Percentiles rank a stretch among this genome's conserved stretches.
These are phyloP conservation scores for Vulpes vulpes DNA, from an alignment of 2,113 vertebrate species.

Conservation along the genomic window DNA sequence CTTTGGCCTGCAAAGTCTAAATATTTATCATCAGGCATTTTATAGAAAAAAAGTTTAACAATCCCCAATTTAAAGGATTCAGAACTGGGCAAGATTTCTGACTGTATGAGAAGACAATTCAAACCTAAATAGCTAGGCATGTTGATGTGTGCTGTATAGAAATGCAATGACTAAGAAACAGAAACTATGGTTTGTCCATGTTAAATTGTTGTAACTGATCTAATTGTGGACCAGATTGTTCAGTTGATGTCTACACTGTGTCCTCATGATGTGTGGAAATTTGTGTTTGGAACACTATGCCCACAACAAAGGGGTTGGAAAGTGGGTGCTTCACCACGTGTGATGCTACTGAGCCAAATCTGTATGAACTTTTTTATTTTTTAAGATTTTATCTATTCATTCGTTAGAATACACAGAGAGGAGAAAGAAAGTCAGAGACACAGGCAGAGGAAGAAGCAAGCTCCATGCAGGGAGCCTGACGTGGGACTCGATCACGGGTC, in stretches of 20 bases:
- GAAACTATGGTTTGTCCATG: background rate
- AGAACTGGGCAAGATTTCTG: background rate
- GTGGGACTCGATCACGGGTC: no score
- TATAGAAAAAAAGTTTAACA: background rate
- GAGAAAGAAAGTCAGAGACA: no score
- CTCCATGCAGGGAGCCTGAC: no score
- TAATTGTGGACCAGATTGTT: background rate
- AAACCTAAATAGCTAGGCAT: background rate
- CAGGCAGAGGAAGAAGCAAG: no score
- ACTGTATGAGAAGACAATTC: background rate
- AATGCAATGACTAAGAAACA: background rate
- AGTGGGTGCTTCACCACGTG: background rate
- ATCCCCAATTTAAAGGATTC: background rate
- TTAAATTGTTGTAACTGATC: background rate
- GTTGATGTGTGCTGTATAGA: background rate
- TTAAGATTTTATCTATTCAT: no score
- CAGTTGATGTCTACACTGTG: background rate
- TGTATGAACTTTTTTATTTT: background rate
- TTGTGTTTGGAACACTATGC: background rate
- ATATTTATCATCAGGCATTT: background rate
- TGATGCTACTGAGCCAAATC: background rate
- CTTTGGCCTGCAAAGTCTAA: background rate
- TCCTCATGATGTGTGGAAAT: rapidly evolving
- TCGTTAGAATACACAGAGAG: no score
- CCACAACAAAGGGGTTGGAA: background rate